A percentile compares a stretch with the other conserved stretches of the same genome.
phyloP scores from a whole-genome alignment of 1,140 invertebrate genomes.

The Ips typographus region DNA sequence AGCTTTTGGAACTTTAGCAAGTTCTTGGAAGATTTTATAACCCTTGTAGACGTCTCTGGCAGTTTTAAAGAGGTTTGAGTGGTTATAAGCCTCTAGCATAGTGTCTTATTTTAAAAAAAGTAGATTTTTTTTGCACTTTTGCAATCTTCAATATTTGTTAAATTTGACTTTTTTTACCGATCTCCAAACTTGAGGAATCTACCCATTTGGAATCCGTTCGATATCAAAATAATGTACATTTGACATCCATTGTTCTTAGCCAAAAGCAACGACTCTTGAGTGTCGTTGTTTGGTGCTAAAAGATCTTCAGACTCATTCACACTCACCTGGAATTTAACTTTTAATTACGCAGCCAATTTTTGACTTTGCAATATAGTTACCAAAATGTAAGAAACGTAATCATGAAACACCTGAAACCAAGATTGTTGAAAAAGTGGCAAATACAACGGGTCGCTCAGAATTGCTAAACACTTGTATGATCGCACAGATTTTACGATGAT shows the following conservation, averaged over 20 bases:
- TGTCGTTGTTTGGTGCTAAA: slow-evolving; percentile 58
- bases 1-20: no score
- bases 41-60: no score
- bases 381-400: slow-evolving; percentile 55
- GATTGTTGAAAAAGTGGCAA: slow-evolving; percentile 54
- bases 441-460: slow-evolving; percentile 57
- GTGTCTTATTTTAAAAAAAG: no score
- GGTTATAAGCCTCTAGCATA: no score
- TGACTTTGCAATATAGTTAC: slow-evolving; percentile 46
- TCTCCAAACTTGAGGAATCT: slow-evolving; percentile 69
- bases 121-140: no score
- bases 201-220: slow-evolving; percentile 67
- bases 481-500: slow-evolving; percentile 43
- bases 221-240: slow-evolving; percentile 69
- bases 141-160: neutral
- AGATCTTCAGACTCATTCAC: slow-evolving; percentile 68
- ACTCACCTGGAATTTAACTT: slow-evolving; percentile 54
- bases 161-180: slow-evolving; percentile 52
- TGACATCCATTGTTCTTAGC: slow-evolving; percentile 67
- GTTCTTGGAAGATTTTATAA: no score
- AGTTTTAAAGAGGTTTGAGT: no score
- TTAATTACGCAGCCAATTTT: neutral
- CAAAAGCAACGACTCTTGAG: slow-evolving; percentile 57
- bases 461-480: slow-evolving; percentile 53
- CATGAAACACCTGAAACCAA: slow-evolving; percentile 52